Base-by-base conservation (phyloP, 2,113 vertebrate species). In the Eonycteris spelaea region DNA sequence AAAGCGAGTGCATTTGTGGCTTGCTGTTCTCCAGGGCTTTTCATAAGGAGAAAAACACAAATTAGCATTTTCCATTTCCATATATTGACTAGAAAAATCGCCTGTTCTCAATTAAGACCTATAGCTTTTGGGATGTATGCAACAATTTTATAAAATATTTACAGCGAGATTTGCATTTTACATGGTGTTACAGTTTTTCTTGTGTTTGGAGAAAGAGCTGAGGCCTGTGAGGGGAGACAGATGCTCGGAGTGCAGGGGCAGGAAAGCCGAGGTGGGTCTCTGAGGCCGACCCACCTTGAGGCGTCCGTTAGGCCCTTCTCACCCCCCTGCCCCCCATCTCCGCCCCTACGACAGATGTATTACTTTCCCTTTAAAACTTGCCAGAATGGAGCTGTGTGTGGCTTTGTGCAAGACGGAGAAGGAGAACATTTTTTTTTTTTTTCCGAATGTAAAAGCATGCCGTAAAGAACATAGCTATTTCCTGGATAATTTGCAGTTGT, bases 21-120 rank as follows among this genome's bases (percentile, higher is more conserved):
- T 98, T 98, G 98, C 98, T 98, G 48, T 98, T 98, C 99, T 99
- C 99, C 95, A 97, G 98, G 99, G 98, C 97, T 98, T 98, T 98
- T 98, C 98, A 86, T 98, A 98, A 98, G 98, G 98, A 98, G 98
- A 98, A 99, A 99, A 99, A 99, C 98, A 99, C 98, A 98, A 99
- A 99, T 99, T 99, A 99, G 98, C 99, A 99, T 99, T 99, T 99
- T 98, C 98, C 98, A 99, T 99, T 99, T 99, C 98, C 99, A 99
- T 99, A 98, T 99, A 99, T 99, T 99, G 98, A 99, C 98, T 99
- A 98, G 98, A 98, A 99, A 99, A 98, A 99, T 98, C 98, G 98
- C 98, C 98, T 98, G 98, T 98, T 98, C 98, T 99, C 98, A 99
- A 99, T 99, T 99, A 99, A 99, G 98, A 99, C 98, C 98, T 98